phyloP scores from a whole-genome alignment of 2,113 vertebrate genomes.

The Leiothrix lutea region DNA sequence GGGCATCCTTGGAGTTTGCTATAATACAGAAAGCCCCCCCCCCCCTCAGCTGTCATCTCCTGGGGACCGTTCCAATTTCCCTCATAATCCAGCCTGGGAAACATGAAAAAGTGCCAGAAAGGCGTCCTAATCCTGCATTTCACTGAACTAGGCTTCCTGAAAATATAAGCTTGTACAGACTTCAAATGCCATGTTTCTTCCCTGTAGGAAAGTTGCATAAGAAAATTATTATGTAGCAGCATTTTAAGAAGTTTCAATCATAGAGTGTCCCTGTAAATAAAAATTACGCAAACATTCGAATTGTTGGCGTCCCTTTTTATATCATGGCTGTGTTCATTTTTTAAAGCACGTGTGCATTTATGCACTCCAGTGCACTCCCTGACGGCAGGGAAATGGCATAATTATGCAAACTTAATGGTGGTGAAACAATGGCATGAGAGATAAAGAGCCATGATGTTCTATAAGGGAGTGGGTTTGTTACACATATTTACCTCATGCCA shows the following conservation, averaged over 20 bases:
- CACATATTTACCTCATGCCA: not conserved
- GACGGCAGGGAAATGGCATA: rapidly evolving
- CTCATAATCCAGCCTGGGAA: not conserved
- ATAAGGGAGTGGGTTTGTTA: not conserved
- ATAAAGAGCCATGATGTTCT: not conserved
- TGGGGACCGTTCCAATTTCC: not conserved
- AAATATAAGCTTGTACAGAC: not conserved
- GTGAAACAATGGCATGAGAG: not conserved
- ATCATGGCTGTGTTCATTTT: rapidly evolving
- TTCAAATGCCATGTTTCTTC: not conserved
- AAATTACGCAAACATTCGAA: not conserved
- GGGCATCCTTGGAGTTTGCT: constrained; percentile 18
- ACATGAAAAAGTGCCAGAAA: not conserved
- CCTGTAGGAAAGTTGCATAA: not conserved
- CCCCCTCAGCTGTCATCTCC: not conserved
- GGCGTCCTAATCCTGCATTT: not conserved
- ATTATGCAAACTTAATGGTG: constrained; percentile 22
- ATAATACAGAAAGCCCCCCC: not conserved
- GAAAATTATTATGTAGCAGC: not conserved
- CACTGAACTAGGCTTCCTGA: not conserved
- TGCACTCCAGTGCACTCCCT: not conserved
- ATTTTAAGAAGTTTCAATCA: not conserved
- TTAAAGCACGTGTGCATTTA: not conserved
- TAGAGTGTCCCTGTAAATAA: not conserved
- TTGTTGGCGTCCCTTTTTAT: not conserved